Evolutionary conservation across 2,797 vertebrate species (phyloP), one percentile per base, ranked within the genome.

Genomic region (Sternotherus odoratus): DNA sequence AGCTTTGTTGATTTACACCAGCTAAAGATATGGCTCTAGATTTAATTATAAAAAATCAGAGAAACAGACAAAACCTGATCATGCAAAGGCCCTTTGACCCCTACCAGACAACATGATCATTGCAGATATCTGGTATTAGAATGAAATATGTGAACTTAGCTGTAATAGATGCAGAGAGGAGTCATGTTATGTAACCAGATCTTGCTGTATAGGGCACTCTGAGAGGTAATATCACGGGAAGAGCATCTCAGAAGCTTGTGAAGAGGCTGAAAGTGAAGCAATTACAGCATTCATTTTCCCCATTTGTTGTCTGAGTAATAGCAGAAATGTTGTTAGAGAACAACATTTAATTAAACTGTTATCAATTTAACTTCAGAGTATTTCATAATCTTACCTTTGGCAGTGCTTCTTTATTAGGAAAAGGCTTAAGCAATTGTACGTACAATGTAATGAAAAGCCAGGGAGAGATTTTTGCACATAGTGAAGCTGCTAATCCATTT

Each of bases 311-410:
- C 93, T 87, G 90, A 94, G 83, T 82, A 80, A 30, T 82, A 63
- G 80, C 87, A 93, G 80, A 88, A 87, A 88, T 72, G 72, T 77
- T 93, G 57, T 93, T 91, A 93, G 84, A 78, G 90, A 96, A 83
- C 63, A 94, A 94, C 23, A 83, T 94, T 97, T 97, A 96, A 97
- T 97, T 97, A 97, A 97, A 96, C 72, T 0, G 26, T 95, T 96
- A 97, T 96, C 96, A 97, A 60, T 60, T 96, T 96, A 97, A 96
- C 94, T 97, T 93, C 60, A 78, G 93, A 90, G 88, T 88, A 89
- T 96, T 97, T 92, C 79, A 80, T 96, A 96, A 96, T 97, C 93
- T 95, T 85, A 95, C 92, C 88, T 82, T 83, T 94, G 90, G 91
- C 82, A 84, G 93, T 95, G 87, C 93, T 88, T 94, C 95, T 96